A percentile compares a stretch with the other conserved stretches of the same genome.
These are phyloP conservation scores for Lophotis ruficrista DNA, from an alignment of 2,113 vertebrate genomes.

Conservation along the genomic window DNA sequence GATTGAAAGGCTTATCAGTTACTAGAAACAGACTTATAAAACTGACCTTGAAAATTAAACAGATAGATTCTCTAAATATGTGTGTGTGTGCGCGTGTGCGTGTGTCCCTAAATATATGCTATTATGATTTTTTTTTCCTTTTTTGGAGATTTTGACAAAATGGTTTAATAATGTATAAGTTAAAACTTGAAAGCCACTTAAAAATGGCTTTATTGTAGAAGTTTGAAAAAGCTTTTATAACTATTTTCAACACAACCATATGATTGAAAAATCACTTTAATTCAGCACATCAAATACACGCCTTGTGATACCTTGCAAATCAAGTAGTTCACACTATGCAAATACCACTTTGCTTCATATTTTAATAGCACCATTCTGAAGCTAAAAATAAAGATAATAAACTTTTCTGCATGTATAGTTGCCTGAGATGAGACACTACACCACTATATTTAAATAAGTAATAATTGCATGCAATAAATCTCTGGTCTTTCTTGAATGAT, in stretches of 20 bases:
- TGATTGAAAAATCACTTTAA: not conserved
- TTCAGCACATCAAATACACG: not conserved
- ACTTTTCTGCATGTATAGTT: not conserved
- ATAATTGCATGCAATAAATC: not conserved
- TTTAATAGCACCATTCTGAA: not conserved
- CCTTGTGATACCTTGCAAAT: not conserved
- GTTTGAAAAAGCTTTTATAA: not conserved
- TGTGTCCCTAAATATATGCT: too few relatives aligned
- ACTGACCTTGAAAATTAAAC: not conserved
- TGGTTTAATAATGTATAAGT: not conserved
- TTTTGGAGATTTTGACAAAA: not conserved
- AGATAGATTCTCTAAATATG: not conserved
- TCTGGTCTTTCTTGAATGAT: not conserved
- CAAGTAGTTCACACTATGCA: not conserved
- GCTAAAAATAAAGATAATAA: not conserved
- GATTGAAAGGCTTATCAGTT: not conserved
- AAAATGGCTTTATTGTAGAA: not conserved
- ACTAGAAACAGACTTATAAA: not conserved
- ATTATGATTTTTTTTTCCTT: not conserved
- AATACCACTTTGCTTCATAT: not conserved
- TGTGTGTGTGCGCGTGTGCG: not conserved
- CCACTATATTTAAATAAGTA: not conserved
- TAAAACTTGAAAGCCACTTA: not conserved
- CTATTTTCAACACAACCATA: not conserved
- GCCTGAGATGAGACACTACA: not conserved